These are phyloP conservation scores for Xyrichtys novacula DNA, from an alignment of 2,797 vertebrate genomes.

Conservation along the genomic window DNA sequence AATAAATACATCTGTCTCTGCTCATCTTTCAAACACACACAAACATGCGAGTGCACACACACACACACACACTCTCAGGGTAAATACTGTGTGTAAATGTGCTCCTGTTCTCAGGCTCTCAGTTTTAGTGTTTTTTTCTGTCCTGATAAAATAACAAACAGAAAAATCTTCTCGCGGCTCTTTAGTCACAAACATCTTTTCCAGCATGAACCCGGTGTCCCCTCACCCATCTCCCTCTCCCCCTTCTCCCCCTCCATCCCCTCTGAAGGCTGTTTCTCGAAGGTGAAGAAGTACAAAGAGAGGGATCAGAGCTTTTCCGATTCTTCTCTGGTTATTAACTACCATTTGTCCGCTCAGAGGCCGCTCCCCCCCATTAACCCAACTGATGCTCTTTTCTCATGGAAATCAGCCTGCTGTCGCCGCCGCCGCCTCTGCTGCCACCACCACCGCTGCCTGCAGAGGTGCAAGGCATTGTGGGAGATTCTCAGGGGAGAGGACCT, in stretches of 20 bases:
- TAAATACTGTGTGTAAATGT: too few species aligned
- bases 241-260: slow-evolving; percentile 33
- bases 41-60: slow-evolving; percentile 22
- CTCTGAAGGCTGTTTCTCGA: slow-evolving; percentile 53
- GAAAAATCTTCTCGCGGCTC: slow-evolving; percentile 45
- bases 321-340: slow-evolving; percentile 85
- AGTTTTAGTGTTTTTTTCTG: slow-evolving; percentile 25
- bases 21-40: slow-evolving; percentile 36
- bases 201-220: slow-evolving; percentile 73
- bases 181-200: slow-evolving; percentile 67
- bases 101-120: slow-evolving; percentile 55
- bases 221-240: slow-evolving; percentile 32
- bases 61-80: slow-evolving; percentile 13
- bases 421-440: slow-evolving; percentile 42
- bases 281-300: slow-evolving; percentile 81
- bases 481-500: slow-evolving; percentile 71
- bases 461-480: slow-evolving; percentile 82
- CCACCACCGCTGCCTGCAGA: slow-evolving; percentile 67
- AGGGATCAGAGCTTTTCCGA: slow-evolving; percentile 83
- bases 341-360: slow-evolving; percentile 79
- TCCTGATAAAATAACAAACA: slow-evolving; percentile 66
- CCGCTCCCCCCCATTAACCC: slow-evolving; percentile 84
- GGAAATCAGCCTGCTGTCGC: slow-evolving; percentile 86
- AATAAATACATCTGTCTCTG: slow-evolving; percentile 55
- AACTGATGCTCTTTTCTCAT: slow-evolving; percentile 89